Percentiles rank a stretch among this genome's conserved stretches.
Evolutionary conservation across 2,888 invertebrate genomes (phyloP).

Genomic region (Criorhina ranunculi): DNA sequence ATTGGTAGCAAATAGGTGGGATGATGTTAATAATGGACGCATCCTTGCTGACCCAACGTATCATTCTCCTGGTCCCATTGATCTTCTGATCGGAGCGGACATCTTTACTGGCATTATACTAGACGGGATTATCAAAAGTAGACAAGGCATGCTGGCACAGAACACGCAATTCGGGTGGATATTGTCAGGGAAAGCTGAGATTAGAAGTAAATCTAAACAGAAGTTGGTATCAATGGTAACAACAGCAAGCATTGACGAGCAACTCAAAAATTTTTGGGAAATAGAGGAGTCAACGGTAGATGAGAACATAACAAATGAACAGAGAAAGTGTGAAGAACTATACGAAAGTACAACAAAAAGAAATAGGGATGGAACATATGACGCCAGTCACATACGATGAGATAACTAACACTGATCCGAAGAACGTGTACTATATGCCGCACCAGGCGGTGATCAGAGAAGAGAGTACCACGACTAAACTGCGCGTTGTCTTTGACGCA

Average conservation of each 20-base stretch:
- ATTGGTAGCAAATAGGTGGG: background rate
- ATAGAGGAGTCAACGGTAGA: background rate
- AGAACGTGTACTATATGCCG: constrained; percentile 3
- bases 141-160: background rate
- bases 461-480: constrained; percentile 2
- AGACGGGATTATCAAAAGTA: too few relatives aligned
- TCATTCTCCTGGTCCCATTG: too few relatives aligned
- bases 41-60: too few relatives aligned
- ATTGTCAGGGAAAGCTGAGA: background rate
- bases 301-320: background rate
- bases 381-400: background rate
- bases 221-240: too few relatives aligned
- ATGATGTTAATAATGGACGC: too few relatives aligned
- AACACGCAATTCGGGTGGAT: background rate
- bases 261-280: background rate
- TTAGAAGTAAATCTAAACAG: background rate
- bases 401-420: background rate
- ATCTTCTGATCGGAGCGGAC: too few relatives aligned
- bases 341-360: background rate
- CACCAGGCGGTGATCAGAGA: background rate
- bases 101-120: too few relatives aligned
- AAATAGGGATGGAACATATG: background rate
- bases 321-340: background rate
- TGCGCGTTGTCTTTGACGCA: background rate
- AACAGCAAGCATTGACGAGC: background rate